Evolutionary conservation across 2,113 vertebrate genomes (phyloP), one percentile per base, ranked within the genome.

Genomic region (Gallinago paraguaiae): DNA sequence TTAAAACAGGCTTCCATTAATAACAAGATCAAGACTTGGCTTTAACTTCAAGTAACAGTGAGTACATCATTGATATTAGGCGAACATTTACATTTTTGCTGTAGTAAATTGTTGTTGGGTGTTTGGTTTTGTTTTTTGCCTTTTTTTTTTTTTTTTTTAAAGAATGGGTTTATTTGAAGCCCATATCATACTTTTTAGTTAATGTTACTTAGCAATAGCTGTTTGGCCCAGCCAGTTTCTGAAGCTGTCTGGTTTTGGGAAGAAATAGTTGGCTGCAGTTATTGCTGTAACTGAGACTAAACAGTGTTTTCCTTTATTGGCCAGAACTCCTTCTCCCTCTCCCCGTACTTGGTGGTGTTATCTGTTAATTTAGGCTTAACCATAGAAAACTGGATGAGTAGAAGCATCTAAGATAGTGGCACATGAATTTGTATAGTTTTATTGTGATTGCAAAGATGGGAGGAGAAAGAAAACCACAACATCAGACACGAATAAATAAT

Each of bases 321-420:
- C 77, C 70, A 86, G 78, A 86, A 65, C 11, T 46, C 0, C 43
- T 78, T 28, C 27, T 86, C 10, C n/a, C 4, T 59, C 51, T 74
- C 11, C 22, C 28, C 0, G 0, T 77, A 45, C 41, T 90, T 71
- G 19, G 57, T 95, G 46, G 31, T 82, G 86, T 80, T 94, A 78
- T 54, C 89, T 92, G 84, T 96, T 97, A 97, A 96, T 74, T 90
- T 94, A 7, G 7, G 23, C 88, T 98, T 94, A 87, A 82, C 60
- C 35, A 53, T 67, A 67, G 91, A 59, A 93, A 70, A 70, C 70
- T 67, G 69, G 82, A 70, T 86, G 43, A 70, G 82, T 70, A 56
- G 64, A 96, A 88, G 70, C 60, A 65, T 31, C 31, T 48, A 75
- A 80, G 72, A n/a, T 31, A 50, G 25, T 48, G 64, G 31, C 88